Base-by-base conservation (phyloP, 2,888 invertebrate genomes). In the Aspidapion aeneum region DNA sequence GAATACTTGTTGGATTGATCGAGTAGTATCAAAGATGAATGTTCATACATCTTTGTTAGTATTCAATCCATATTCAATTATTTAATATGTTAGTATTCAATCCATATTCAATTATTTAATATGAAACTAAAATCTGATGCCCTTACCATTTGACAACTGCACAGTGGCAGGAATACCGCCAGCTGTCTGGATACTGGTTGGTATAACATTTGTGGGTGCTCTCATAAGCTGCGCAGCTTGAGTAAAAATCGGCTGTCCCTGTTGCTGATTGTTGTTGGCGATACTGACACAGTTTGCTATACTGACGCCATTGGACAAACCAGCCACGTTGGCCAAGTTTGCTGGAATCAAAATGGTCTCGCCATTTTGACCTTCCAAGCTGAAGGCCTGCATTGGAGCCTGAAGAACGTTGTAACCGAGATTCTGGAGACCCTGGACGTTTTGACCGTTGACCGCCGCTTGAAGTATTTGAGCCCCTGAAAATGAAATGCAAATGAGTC, bases 291-390 rank as follows among this genome's bases (percentile, higher is more conserved):
- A n/a, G n/a, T n/a, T n/a, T n/a, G n/a, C n/a, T n/a, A n/a, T n/a
- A n/a, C n/a, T n/a, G n/a, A n/a, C n/a, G n/a, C n/a, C n/a, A n/a
- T n/a, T n/a, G n/a, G n/a, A n/a, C n/a, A n/a, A n/a, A n/a, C n/a
- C n/a, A 35, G 5, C 35, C 12, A 35, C 35, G 35, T 19, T 16
- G 5, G 78, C 79, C 79, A 88, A 87, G 69, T 87, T 86, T 18
- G 93, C 90, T 2, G 95, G 95, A 74, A 96, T 94, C 76, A 95
- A 94, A 19, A 96, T 85, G 0, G 94, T 94, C 74, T 96, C 95
- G 35, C 35, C 35, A 35, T 35, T 35, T 76, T 96, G 96, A 0
- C 95, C 95, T 78, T 96, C 96, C 18, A 96, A 90, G 18, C 93
- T 94, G 61, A 96, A 91, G 0, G 94, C 91, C 78, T 96, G 96